Percentiles rank a stretch among this genome's conserved stretches.
Conservation (phyloP, 2,888 invertebrate species). For the Agonopterix arenella region DNA sequence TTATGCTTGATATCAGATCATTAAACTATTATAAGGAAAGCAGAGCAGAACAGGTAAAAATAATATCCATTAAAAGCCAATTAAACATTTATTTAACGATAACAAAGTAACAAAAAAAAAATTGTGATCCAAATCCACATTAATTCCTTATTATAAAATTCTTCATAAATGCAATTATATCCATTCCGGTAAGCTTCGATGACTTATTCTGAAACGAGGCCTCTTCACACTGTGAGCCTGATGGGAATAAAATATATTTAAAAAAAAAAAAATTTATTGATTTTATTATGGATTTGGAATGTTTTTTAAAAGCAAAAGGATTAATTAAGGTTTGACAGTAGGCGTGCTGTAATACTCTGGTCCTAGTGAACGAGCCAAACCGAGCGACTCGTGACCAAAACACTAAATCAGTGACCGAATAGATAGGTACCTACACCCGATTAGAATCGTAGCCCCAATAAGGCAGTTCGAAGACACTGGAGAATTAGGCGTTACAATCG, state of each 20-base stretch:
- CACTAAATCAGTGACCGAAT: too few relatives aligned
- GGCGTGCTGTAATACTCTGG: too few relatives aligned
- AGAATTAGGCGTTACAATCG: too few relatives aligned
- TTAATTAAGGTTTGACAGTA: neutral
- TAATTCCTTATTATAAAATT: slow-evolving; percentile 22
- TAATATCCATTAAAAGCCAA: slow-evolving; percentile 39
- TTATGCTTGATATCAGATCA: too few relatives aligned
- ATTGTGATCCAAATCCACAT: slow-evolving; percentile 60
- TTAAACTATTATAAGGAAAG: slow-evolving; percentile 5
- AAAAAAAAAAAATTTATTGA: too few relatives aligned
- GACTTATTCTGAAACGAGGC: slow-evolving; percentile 26
- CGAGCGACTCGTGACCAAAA: too few relatives aligned
- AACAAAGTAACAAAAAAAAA: slow-evolving; percentile 43
- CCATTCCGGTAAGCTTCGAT: slow-evolving; percentile 36
- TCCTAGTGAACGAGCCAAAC: too few relatives aligned
- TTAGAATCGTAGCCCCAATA: too few relatives aligned
- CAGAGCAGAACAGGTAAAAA: slow-evolving; percentile 17
- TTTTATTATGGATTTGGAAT: slow-evolving; percentile 60
- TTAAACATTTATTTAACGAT: slow-evolving; percentile 54
- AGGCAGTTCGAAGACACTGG: too few relatives aligned
- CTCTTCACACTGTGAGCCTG: slow-evolving; percentile 73
- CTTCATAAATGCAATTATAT: slow-evolving; percentile 61
- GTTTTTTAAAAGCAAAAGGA: neutral
- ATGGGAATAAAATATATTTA: slow-evolving; percentile 45
- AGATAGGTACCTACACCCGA: too few relatives aligned